phyloP scores from a whole-genome alignment of 2,113 vertebrate species.

The Spermophilus dauricus region DNA sequence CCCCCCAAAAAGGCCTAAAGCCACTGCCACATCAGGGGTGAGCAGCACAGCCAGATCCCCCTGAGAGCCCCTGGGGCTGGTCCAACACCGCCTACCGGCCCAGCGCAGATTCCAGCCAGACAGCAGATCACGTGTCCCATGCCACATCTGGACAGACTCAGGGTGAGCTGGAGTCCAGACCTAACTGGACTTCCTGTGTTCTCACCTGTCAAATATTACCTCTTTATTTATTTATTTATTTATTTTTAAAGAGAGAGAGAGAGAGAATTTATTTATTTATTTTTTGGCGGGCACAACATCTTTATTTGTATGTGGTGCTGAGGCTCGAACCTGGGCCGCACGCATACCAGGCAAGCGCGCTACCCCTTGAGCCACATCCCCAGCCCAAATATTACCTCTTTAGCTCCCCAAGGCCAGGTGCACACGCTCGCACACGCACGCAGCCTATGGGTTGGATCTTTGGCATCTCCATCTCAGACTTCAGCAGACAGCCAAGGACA shows the following conservation, averaged over 20 bases:
- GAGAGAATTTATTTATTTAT: too few relatives aligned
- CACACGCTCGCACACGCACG: not conserved
- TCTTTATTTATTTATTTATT: not conserved
- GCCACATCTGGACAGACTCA: not conserved
- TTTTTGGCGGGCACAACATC: too few relatives aligned
- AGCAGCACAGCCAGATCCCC: too few relatives aligned
- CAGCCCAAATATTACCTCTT: not conserved
- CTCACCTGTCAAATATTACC: not conserved
- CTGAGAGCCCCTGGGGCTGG: too few relatives aligned
- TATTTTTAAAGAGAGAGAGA: too few relatives aligned
- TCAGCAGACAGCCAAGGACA: too few relatives aligned
- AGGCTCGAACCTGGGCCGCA: too few relatives aligned
- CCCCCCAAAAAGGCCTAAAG: not conserved
- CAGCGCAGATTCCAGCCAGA: too few relatives aligned
- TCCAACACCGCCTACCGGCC: too few relatives aligned
- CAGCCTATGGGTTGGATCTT: not conserved
- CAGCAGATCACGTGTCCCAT: not conserved
- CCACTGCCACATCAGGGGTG: not conserved
- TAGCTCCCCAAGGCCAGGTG: not conserved
- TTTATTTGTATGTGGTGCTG: too few relatives aligned
- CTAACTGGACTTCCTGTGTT: not conserved
- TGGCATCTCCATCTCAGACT: not conserved
- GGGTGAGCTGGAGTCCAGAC: not conserved
- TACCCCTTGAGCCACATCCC: too few relatives aligned
- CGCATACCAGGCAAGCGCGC: too few relatives aligned